phyloP scores from a whole-genome alignment of 1,140 invertebrate species.

The Drosophila murphyi region DNA sequence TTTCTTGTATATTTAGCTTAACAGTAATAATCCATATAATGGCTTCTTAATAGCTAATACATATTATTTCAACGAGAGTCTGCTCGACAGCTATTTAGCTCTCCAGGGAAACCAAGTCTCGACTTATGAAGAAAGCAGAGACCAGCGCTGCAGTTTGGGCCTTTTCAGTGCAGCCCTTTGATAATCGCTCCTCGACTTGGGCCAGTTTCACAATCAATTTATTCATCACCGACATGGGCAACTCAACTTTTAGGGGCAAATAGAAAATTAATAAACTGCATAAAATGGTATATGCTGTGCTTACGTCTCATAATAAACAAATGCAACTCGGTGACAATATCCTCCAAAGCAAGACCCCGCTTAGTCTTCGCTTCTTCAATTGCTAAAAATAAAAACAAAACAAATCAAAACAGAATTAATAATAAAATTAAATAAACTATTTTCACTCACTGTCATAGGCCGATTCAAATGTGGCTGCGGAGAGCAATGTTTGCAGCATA shows the following conservation, averaged over 20 bases:
- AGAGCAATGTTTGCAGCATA: slow-evolving; percentile 95
- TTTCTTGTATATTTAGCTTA: too few relatives aligned
- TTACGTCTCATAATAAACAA: slow-evolving; percentile 93
- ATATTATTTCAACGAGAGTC: background rate
- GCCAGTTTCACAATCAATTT: slow-evolving; percentile 92
- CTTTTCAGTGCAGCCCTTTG: slow-evolving; percentile 91
- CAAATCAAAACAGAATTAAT: too few relatives aligned
- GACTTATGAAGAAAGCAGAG: slow-evolving; percentile 90
- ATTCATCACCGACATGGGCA: slow-evolving; percentile 90
- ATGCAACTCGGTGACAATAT: slow-evolving; percentile 96
- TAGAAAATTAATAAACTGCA: background rate
- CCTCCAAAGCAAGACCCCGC: slow-evolving; percentile 95
- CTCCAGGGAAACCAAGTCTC: slow-evolving; percentile 85
- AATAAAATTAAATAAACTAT: background rate
- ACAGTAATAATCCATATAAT: too few relatives aligned
- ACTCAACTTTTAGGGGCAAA: slow-evolving; percentile 88
- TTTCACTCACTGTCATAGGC: slow-evolving; percentile 91
- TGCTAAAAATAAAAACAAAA: slow-evolving; percentile 86
- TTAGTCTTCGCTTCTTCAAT: slow-evolving; percentile 92
- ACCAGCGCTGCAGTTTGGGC: slow-evolving; percentile 94
- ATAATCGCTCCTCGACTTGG: slow-evolving; percentile 91
- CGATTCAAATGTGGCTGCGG: slow-evolving; percentile 91
- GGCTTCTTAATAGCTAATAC: too few relatives aligned
- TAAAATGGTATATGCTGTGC: slow-evolving; percentile 17
- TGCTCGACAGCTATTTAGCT: slow-evolving; percentile 33